phyloP scores from a whole-genome alignment of 2,888 invertebrate genomes.

The Alentia gelatinosa region DNA sequence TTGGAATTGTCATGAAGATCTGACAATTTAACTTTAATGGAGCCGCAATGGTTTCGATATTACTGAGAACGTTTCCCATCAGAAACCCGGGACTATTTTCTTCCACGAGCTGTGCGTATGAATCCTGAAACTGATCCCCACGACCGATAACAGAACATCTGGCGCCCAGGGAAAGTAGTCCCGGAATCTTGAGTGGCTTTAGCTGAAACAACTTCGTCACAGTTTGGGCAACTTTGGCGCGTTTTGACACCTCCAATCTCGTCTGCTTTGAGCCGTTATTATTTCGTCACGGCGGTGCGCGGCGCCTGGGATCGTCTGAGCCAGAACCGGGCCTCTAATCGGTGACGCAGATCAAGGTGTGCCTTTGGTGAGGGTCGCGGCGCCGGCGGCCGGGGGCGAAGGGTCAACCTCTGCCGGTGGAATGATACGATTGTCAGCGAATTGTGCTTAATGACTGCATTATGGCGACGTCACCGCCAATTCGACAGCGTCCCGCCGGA shows the following conservation, averaged over 20 bases:
- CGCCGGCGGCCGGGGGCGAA: neutral
- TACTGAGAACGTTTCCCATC: no score
- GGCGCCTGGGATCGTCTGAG: neutral
- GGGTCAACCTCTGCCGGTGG: conserved; percentile 3
- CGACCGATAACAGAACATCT: neutral
- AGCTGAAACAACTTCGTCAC: conserved; percentile 7
- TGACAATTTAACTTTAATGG: no score
- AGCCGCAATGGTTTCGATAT: no score
- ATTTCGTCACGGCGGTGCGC: conserved; percentile 18
- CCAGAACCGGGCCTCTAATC: neutral
- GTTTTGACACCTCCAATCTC: conserved; percentile 16
- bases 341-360: neutral
- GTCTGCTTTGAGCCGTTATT: neutral
- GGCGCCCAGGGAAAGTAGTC: neutral
- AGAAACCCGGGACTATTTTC: neutral
- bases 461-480: neutral
- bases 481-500: neutral
- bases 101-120: neutral
- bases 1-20: no score
- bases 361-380: neutral
- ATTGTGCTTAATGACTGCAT: conserved; percentile 40
- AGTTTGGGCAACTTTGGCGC: neutral
- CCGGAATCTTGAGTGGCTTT: neutral
- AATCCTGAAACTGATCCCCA: neutral
- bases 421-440: conserved; percentile 43